Evolutionary conservation across 2,888 invertebrate species (phyloP), one percentile per base, ranked within the genome.

Genomic region (Drosophila acutilabella): DNA sequence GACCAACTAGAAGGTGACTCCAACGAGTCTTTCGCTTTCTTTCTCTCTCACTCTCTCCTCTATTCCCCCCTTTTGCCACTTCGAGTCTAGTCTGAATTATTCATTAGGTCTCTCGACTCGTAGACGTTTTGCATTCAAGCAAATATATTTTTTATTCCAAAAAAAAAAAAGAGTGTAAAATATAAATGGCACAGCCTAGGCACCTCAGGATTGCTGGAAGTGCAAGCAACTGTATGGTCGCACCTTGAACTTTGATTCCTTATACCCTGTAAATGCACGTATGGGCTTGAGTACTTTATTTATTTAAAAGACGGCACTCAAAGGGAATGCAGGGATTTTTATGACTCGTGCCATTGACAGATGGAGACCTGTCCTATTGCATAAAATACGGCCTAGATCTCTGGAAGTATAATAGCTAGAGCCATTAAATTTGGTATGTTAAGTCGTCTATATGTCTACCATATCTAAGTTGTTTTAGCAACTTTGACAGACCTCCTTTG

Each of bases 1-100:
- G 77, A 69, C 71, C 74, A 70, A 48, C 65, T 50, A 66, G 64
- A 59, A 59, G 74, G 36, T 60, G 58, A 26, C 65, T 20, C 62
- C 62, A 53, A 38, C 47, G 47, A 64, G 45, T 50, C 33, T 11
- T 20, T 20, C 23, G 16, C 45, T 30, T 30, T 30, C 30, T 30
- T 30, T 30, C 8, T 30, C 7, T 30, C 2, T 8, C 14, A 0
- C 1, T 0, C 13, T 50, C 10, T 36, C 10, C 13, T 26, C 14
- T 0, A 1, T 0, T 18, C 44, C 20, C 3, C 30, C 16, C 18
- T 8, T 20, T 26, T 36, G 16, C 18, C 18, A 2, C 26, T 3
- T 10, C 23, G 10, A 26, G 61, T 56, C 60, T 54, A 36, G 66
- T 62, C 66, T 87, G 87, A 87, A 83, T 87, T 87, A 87, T 83